A percentile compares a stretch with the other conserved stretches of the same genome.
Evolutionary conservation across 2,113 vertebrate species (phyloP).

Genomic region (Pelobates fuscus): DNA sequence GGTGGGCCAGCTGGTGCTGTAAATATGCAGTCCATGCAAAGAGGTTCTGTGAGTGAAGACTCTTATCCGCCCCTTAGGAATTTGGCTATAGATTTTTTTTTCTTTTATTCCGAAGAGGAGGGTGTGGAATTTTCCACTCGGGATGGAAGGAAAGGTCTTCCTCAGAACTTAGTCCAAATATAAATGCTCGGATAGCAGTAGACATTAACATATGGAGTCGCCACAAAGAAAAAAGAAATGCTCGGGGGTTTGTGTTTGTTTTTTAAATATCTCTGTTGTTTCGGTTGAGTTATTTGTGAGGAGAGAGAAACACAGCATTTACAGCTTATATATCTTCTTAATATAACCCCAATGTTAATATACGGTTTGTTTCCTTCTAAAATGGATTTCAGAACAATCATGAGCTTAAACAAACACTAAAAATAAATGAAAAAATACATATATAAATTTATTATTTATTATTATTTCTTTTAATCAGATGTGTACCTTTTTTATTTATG

Average conservation of each 20-base stretch:
- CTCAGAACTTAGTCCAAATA: constrained; percentile 16
- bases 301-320: constrained; percentile 52
- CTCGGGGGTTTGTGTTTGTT: neutral
- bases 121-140: constrained; percentile 23
- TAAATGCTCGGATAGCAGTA: constrained; percentile 9
- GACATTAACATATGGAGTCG: constrained; percentile 9
- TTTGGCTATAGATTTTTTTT: neutral
- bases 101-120: constrained; percentile 8
- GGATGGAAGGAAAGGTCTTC: constrained; percentile 10
- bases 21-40: constrained; percentile 18
- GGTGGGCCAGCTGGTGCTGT: constrained; percentile 30
- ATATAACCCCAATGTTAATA: no score
- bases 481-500: no score
- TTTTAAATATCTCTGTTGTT: neutral
- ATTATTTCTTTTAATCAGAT: no score
- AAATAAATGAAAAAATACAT: no score
- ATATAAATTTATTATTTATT: no score
- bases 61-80: constrained; percentile 2
- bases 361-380: no score
- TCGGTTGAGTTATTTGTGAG: neutral
- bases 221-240: constrained; percentile 6
- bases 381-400: no score
- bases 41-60: constrained; percentile 9
- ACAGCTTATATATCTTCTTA: no score
- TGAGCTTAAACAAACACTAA: no score